Evolutionary conservation across 2,888 invertebrate species (phyloP).

Genomic region (Doris montereyensis): DNA sequence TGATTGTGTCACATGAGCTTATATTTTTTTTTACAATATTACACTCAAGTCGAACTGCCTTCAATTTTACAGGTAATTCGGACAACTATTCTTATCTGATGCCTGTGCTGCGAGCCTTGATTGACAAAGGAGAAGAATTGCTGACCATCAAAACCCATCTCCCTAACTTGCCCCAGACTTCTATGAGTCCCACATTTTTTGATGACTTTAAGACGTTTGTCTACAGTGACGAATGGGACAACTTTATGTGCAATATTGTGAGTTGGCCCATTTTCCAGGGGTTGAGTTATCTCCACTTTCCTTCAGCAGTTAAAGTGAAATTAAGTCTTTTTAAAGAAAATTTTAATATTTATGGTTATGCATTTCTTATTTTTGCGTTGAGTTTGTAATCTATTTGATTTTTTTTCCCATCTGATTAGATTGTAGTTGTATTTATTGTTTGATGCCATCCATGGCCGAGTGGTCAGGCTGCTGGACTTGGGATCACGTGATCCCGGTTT

Average conservation of each 20-base stretch:
- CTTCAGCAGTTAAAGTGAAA: neutral
- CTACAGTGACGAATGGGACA: constrained; percentile 76
- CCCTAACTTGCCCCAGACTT: constrained; percentile 75
- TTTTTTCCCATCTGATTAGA: too few relatives aligned
- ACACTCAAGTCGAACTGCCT: too few relatives aligned
- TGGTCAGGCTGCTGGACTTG: too few relatives aligned
- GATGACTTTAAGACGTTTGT: constrained; percentile 78
- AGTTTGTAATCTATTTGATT: too few relatives aligned
- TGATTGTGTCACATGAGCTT: too few relatives aligned
- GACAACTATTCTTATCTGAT: constrained; percentile 79
- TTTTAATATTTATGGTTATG: too few relatives aligned
- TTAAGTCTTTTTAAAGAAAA: too few relatives aligned
- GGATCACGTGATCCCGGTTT: too few relatives aligned
- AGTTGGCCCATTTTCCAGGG: constrained; percentile 43
- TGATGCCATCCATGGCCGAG: too few relatives aligned
- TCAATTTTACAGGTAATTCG: constrained; percentile 55
- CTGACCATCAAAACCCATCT: constrained; percentile 66
- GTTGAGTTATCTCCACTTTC: neutral
- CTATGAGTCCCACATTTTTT: constrained; percentile 77
- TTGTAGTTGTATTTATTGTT: too few relatives aligned
- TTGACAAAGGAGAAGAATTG: constrained; percentile 75
- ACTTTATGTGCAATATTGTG: constrained; percentile 70
- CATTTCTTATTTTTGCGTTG: too few relatives aligned
- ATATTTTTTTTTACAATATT: too few relatives aligned
- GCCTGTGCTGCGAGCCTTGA: constrained; percentile 78